Base-by-base conservation (phyloP, 2,113 vertebrate species). In the Petrocephalus zakoni region DNA sequence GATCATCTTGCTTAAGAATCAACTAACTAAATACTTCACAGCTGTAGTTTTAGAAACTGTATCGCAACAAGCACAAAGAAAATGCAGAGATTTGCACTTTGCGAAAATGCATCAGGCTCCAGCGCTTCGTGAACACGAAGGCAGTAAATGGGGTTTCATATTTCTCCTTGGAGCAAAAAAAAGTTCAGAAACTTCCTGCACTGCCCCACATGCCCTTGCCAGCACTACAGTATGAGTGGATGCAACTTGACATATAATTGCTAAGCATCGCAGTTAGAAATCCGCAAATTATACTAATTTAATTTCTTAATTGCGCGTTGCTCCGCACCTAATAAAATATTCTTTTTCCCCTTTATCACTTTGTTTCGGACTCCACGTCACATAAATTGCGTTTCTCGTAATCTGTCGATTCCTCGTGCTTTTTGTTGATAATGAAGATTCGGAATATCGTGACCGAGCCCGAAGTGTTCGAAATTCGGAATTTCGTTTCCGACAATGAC, bases 71-170 rank as follows among this genome's bases (percentile, higher is more conserved):
- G 52, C 51, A 85, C 25, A 83, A 83, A 83, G 42, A 83, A 83
- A 47, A 83, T 49, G 37, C 42, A 83, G 49, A 83, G 37, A 83
- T 46, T 49, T 47, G 46, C 37, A 83, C 81, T 11, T 46, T n/a
- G 81, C 17, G 81, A 83, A 91, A 93, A 92, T 91, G 85, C 89
- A 91, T 87, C 92, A 89, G 82, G 22, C 72, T 89, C 90, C 93
- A 90, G 91, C 81, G 64, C 37, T 51, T 64, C 86, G 29, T 7
- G 58, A 87, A 25, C 55, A 91, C 88, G 58, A 68, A 87, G 58
- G 86, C 21, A 42, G 46, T 25, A 25, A 92, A 85, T 87, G 89
- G 91, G 94, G 95, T 95, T 91, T 96, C 95, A 94, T 89, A 92
- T 96, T 95, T 94, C 95, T 56, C 91, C 87, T 86, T 86, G 91